Evolutionary conservation across 2,797 vertebrate species (phyloP), one percentile per base, ranked within the genome.

Genomic region (Arctocebus calabarensis): DNA sequence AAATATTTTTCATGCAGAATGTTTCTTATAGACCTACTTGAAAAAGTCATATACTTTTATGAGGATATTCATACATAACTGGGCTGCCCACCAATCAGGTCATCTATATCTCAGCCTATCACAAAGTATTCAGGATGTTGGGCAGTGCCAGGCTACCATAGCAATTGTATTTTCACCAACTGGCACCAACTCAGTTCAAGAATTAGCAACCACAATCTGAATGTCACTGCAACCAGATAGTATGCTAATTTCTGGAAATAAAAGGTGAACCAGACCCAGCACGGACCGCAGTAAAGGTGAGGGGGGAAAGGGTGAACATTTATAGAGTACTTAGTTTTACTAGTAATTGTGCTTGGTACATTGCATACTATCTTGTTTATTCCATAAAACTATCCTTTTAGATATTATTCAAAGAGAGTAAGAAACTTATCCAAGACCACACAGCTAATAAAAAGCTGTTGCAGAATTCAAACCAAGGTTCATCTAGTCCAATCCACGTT

Each of bases 391-490:
- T 73, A 37, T 7, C 37, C 48, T 92, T 84, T 94, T 62, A 86
- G 7, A 75, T 79, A 45, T 66, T 92, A 73, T 83, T 91, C 34
- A 59, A 78, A 84, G 75, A 88, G 55, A 94, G 22, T 62, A 92
- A 88, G 71, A 79, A 90, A 84, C 14, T 37, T 74, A 4, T 64
- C 40, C 22, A 90, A 84, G 71, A 79, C 4, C 90, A 94, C 70
- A 82, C 27, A 66, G 43, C 48, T 94, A 88, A 95, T 68, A 90
- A 96, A 94, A 86, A 64, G 3, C 48, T 64, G 20, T 64, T 92
- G 74, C 1, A 57, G 29, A 95, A 94, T 92, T 92, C 66, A 94
- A 90, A 96, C 66, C 4, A n/a, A 89, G 7, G 29, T 37, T 75
- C 12, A 5, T 75, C n/a, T 82, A 43, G 61, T 79, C 71, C 27